Base-by-base conservation (phyloP, 30 jellyfish, hydroid and myxozoan genomes). In the Nemopilema nomurai region DNA sequence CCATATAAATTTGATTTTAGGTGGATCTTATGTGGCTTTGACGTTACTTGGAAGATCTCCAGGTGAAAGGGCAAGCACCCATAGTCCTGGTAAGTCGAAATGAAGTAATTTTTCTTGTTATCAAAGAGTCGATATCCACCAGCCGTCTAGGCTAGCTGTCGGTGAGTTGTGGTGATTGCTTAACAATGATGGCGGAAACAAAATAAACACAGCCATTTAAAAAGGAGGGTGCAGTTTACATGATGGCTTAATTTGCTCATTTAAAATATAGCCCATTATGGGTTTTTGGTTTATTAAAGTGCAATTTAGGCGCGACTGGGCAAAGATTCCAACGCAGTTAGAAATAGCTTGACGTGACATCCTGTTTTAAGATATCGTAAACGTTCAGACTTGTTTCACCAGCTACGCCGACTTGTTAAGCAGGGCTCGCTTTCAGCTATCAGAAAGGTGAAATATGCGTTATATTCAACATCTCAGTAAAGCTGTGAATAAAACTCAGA, bases 1-100 rank as follows among this genome's bases (percentile, higher is more conserved):
- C 30, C 79, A 62, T 80, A 7, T 28, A 18, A 16, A 62, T 81
- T 87, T 89, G 20, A 28, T 83, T 85, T 64, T 49, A 93, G 98
- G 98, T 83, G 97, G 96, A 30, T 89, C 96, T 18, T 93, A 72
- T 71, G 98, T 93, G 21, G 97, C 98, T 20, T 69, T 93, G 76
- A 93, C 98, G n/a, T 78, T 93, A 23, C 96, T 93, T 66, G 98
- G 98, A 25, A 83, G 81, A 57, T 71, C 89, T 49, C 89, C 89
- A 27, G 31, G 29, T 28, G 95, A 86, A 52, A 67, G 75, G 41
- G 67, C 80, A 67, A 77, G 89, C 89, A 79, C 28, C 51, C 89
- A 52, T 64, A 86, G 71, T 49, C 85, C 82, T 29, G 86, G 95
- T 86, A 69, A 86, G 89, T 65, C 20, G 16, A 65, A 68, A 69